Base-by-base conservation (phyloP, 2,888 invertebrate genomes). In the Leistus spinibarbis region DNA sequence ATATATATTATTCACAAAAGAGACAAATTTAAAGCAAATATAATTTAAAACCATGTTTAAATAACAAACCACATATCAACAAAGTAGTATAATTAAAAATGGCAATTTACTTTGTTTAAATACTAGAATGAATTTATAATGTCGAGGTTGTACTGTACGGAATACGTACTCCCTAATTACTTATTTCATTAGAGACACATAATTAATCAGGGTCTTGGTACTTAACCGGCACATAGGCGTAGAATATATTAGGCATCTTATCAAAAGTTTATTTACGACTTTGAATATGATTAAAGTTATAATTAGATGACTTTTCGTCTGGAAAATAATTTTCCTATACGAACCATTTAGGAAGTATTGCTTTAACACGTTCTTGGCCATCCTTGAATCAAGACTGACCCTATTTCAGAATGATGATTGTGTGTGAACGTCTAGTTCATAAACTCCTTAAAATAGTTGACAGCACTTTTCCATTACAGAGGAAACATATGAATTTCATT, bases 151-250 rank as follows among this genome's bases (percentile, higher is more conserved):
- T 65, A 56, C 27, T 57, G 67, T 62, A 54, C 67, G 16, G 67
- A 66, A 73, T 73, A 67, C 72, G 65, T 72, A 72, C 67, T 66
- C 53, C 73, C 60, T 73, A 73, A 73, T 73, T 73, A 73, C 60
- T 62, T 67, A 73, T 73, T 73, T 73, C 73, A 73, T 73, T 67
- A 73, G 62, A 57, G 73, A 22, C 73, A 56, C 54, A 67, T 73
- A 73, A 73, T 73, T 73, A 73, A 73, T 73, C 73, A 67, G 67
- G 62, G 67, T 19, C 22, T 54, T 13, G 67, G 73, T 73, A 73
- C 62, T 73, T 67, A 67, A 67, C 67, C 60, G 22, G 53, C 54
- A 13, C 27, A 65, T 64, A 13, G 54, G 64, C 71, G 71, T 54
- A 71, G 64, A 71, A 64, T 64, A 53, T 65, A 65, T 71, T 70